Conservation (phyloP, 1,140 invertebrate genomes). For the Tetramorium simillimum region DNA sequence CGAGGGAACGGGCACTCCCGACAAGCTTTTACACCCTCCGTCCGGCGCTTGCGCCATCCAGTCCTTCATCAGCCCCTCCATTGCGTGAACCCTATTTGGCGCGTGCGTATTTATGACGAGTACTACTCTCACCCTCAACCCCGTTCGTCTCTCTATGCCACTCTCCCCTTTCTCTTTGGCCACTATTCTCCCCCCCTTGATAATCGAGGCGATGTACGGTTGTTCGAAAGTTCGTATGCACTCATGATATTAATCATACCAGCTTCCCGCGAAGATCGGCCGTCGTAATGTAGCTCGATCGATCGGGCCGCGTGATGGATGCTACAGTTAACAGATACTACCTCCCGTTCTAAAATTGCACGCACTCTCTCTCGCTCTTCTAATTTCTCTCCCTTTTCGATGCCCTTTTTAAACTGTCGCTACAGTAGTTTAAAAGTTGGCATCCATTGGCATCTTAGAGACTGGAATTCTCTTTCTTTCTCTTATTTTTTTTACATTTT, state of each 20-base stretch:
- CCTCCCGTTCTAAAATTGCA: not conserved
- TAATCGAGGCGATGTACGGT: conserved; percentile 45
- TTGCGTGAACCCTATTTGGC: conserved; percentile 43
- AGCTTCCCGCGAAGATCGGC: conserved; percentile 29
- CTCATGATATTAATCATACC: conserved; percentile 51
- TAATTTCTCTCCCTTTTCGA: not conserved
- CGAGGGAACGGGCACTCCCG: conserved; percentile 47
- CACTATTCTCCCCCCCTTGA: not conserved
- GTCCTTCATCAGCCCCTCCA: conserved; percentile 58
- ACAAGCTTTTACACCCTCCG: conserved; percentile 64
- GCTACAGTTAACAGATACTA: not conserved
- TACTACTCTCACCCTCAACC: conserved; percentile 8
- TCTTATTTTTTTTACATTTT: not conserved
- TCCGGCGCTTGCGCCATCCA: conserved; percentile 66
- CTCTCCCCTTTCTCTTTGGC: not conserved
- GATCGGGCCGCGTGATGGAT: conserved; percentile 11
- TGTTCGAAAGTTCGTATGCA: conserved; percentile 49
- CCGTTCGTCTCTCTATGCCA: conserved; percentile 2
- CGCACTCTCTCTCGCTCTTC: not conserved
- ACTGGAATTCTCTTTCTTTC: not conserved
- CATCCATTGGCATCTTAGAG: conserved; percentile 44
- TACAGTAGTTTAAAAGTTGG: conserved; percentile 29
- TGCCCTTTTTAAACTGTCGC: conserved; percentile 20
- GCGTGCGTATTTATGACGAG: conserved; percentile 41
- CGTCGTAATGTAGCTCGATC: conserved; percentile 27